Base-by-base conservation (phyloP, 2,888 invertebrate species). In the Idaea straminata region DNA sequence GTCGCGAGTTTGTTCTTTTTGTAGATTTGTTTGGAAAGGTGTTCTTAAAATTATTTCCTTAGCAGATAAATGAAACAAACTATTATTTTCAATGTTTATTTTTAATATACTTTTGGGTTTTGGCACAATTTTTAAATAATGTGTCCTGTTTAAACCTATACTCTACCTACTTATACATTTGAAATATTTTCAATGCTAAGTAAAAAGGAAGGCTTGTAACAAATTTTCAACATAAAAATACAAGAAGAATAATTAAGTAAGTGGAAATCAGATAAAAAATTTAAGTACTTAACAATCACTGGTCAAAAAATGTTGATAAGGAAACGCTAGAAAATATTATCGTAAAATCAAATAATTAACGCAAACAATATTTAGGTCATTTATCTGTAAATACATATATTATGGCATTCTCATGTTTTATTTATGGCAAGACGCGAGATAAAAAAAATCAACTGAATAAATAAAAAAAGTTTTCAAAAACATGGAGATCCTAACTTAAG, bases 91-190 rank as follows among this genome's bases (percentile, higher is more conserved):
- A 78, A 82, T 81, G 78, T 82, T 89, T 88, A 88, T 89, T 91
- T 91, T 92, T 89, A 90, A 88, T 92, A 92, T 91, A 92, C 88
- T 91, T 92, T 89, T 88, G 91, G 89, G 91, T 90, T 92, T 92
- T 92, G 92, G 92, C 92, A 92, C 92, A 92, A 91, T 87, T 89
- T 87, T 87, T 89, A 88, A 91, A 89, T 87, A 89, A 91, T 92
- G 92, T 92, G 92, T 84, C 92, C 89, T 87, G 90, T 79, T 89
- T 87, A 85, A 90, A 90, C 90, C 91, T 90, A 89, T 85, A 82
- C 74, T 83, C 88, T 90, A 90, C 77, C 84, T 88, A 89, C 88
- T 84, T 87, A 85, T 81, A 87, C 83, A 83, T 86, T 83, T 85
- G 83, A 85, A 83, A 82, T 68, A 77, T 75, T 79, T 76, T 82